Conservation (phyloP, 1,140 invertebrate species). For the Drosophila malerkotliana region DNA sequence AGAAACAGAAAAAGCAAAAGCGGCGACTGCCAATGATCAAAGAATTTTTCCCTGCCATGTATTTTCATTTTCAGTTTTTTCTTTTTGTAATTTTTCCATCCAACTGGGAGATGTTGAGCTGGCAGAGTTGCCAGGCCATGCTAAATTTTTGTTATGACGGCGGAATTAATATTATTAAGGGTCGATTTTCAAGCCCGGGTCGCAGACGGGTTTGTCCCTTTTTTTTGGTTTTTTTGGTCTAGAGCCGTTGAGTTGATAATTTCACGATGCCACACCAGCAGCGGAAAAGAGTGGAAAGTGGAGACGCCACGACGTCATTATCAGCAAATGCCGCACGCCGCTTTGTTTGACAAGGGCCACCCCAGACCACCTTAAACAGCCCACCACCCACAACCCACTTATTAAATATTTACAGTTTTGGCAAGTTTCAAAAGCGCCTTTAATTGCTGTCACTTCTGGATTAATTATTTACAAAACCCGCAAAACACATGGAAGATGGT, state of each 20-base stretch:
- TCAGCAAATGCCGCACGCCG: slow-evolving; percentile 59
- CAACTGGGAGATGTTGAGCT: slow-evolving; percentile 2
- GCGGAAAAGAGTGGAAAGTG: background rate
- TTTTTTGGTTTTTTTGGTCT: slow-evolving; percentile 8
- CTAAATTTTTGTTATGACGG: slow-evolving; percentile 81
- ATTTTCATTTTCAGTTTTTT: slow-evolving; percentile 35
- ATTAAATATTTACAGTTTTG: slow-evolving; percentile 76
- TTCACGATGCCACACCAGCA: slow-evolving; percentile 53
- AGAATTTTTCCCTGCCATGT: slow-evolving; percentile 65
- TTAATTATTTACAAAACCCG: slow-evolving; percentile 69
- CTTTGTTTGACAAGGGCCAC: slow-evolving; percentile 62
- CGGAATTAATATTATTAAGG: slow-evolving; percentile 81
- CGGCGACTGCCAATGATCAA: slow-evolving; percentile 71
- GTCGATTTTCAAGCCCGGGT: slow-evolving; percentile 58
- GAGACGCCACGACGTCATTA: slow-evolving; percentile 48
- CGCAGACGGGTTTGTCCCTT: slow-evolving; percentile 42
- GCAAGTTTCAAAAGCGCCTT: slow-evolving; percentile 72
- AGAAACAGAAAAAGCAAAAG: slow-evolving; percentile 11
- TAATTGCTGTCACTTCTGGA: slow-evolving; percentile 78
- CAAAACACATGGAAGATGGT: slow-evolving; percentile 21
- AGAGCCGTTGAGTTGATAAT: slow-evolving; percentile 65
- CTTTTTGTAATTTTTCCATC: slow-evolving; percentile 8
- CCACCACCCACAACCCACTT: slow-evolving; percentile 20
- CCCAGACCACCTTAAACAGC: background rate
- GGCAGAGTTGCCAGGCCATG: slow-evolving; percentile 55